Conservation (phyloP, 92 coral and sea anemone species). For the Palythoa heliodiscus region DNA sequence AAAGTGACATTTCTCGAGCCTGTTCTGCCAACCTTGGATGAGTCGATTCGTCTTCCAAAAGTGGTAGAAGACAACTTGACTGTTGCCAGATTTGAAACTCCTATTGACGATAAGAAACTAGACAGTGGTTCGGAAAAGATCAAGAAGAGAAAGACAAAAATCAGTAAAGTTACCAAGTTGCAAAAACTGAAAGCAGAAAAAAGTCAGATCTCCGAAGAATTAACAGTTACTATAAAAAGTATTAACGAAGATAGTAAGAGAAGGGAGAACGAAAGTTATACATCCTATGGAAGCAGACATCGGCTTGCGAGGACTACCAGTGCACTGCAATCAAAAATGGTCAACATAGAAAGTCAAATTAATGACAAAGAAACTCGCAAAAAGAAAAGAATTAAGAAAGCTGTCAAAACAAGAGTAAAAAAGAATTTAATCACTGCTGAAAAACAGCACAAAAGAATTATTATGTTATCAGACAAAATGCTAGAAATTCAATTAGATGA, state of each 20-base stretch:
- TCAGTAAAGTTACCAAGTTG: conserved; percentile 53
- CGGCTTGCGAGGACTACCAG: conserved; percentile 82
- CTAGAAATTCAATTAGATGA: conserved; percentile 74
- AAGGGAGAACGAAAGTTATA: conserved; percentile 58
- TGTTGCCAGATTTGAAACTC: conserved; percentile 35
- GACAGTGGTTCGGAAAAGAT: neutral
- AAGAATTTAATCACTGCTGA: conserved; percentile 67
- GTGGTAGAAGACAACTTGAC: conserved; percentile 3
- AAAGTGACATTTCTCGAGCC: conserved; percentile 16
- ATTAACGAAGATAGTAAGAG: conserved; percentile 71
- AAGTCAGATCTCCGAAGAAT: conserved; percentile 59
- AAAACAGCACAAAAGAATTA: conserved; percentile 74
- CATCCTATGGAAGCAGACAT: conserved; percentile 77
- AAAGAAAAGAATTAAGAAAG: conserved; percentile 59
- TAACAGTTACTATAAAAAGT: conserved; percentile 58
- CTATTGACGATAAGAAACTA: neutral
- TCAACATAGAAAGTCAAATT: conserved; percentile 70
- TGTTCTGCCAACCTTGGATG: neutral
- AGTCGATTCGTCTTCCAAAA: conserved; percentile 27
- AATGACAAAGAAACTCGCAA: conserved; percentile 54
- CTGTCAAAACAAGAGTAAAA: conserved; percentile 57
- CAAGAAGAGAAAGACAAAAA: conserved; percentile 26
- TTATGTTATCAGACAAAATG: conserved; percentile 74
- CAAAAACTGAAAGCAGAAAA: conserved; percentile 70
- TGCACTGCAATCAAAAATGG: conserved; percentile 72